Evolutionary conservation across 2,113 vertebrate species (phyloP), one percentile per base, ranked within the genome.

Genomic region (Aegotheles bennettii): DNA sequence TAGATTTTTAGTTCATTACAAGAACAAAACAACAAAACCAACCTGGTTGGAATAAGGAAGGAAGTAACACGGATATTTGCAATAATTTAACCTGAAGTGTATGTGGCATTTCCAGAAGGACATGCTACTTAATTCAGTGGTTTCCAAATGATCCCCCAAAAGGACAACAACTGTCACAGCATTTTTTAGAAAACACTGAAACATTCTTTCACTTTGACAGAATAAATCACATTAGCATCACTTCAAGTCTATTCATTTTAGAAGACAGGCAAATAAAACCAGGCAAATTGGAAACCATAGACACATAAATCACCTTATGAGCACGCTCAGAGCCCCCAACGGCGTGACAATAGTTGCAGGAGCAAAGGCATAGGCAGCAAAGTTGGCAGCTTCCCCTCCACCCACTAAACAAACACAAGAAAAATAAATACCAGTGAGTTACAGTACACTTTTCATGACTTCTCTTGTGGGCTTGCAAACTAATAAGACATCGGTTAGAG

Each of bases 281-380:
- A 42, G 28, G 51, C 51, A 53, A 53, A 77, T 12, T n/a, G 16
- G 26, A 83, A 86, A 84, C 35, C 18, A 43, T 4, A 60, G 67
- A 73, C 31, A 60, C 16, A 43, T 45, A 53, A 81, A 91, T 85
- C 97, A 99, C 99, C 99, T 99, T 97, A 99, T 98, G 76, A 99
- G 99, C 95, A 99, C 98, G 3, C 99, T 99, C 74, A 99, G 98
- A 2, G 99, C 99, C 51, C 99, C 99, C 65, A 99, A 98, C 0
- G 99, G 99, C 0, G 99, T 99, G 93, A 99, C 98, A 85, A 99
- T 98, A 1, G 99, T 99, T 3, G 99, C 99, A 28, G 99, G 98
- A 63, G 99, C 99, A 68, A 99, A 99, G 16, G 98, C 99, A 63
- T 99, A 99, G 50, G 99, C 99, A 2, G 98, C 98, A 16, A 99